Evolutionary conservation across 2,113 vertebrate species (phyloP).

Genomic region (Macrotis lagotis): DNA sequence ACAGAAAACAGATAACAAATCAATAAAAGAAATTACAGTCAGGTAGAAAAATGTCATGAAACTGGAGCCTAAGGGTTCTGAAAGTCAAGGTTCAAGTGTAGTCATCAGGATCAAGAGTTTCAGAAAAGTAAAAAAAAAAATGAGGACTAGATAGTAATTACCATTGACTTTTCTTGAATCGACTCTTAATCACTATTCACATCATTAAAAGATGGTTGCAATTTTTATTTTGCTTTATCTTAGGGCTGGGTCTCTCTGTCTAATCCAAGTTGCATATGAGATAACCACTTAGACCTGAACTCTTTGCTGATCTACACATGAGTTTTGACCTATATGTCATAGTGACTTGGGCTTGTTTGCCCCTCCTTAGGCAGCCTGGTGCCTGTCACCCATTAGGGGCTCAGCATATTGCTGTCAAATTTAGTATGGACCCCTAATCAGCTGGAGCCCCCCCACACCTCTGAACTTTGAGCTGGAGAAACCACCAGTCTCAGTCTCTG

Average conservation of each 20-base stretch:
- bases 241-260: not conserved
- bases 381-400: not conserved
- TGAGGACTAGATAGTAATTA: not conserved
- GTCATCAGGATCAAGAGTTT: not conserved
- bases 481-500: not conserved
- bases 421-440: not conserved
- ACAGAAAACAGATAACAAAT: not conserved
- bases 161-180: not conserved
- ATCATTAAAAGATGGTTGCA: not conserved
- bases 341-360: not conserved
- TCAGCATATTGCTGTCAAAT: not conserved
- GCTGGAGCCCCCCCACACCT: not conserved
- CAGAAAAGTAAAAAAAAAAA: not conserved
- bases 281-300: not conserved
- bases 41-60: not conserved
- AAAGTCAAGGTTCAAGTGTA: not conserved
- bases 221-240: not conserved
- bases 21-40: not conserved
- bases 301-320: not conserved
- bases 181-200: not conserved
- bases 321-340: not conserved
- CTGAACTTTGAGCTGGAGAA: not conserved
- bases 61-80: not conserved
- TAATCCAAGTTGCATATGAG: not conserved
- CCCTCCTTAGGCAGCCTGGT: not conserved